These are phyloP conservation scores for Phyllostomus hastatus DNA, from an alignment of 2,113 vertebrate genomes.

Conservation along the genomic window DNA sequence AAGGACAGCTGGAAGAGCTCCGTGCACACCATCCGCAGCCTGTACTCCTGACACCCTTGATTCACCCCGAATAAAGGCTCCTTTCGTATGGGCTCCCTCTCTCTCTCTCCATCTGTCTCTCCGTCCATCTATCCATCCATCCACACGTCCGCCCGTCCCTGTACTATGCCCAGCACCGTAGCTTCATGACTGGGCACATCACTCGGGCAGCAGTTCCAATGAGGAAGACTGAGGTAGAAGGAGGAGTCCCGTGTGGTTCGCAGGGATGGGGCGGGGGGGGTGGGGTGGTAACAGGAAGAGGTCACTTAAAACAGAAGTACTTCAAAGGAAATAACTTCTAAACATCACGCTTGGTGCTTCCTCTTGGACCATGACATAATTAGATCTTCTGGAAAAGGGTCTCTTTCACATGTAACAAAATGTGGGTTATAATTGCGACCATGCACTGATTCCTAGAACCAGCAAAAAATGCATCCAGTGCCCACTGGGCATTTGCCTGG, in stretches of 20 bases:
- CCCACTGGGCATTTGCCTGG: neutral
- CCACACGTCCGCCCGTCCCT: neutral
- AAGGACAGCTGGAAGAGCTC: constrained; percentile 62
- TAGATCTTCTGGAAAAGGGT: neutral
- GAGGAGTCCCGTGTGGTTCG: neutral
- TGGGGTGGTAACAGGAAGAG: neutral
- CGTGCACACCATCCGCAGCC: constrained; percentile 19
- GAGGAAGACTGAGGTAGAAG: neutral
- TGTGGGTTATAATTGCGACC: neutral
- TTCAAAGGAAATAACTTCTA: neutral
- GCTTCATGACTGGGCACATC: neutral
- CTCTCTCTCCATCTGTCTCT: neutral
- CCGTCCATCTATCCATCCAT: neutral
- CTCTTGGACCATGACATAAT: neutral
- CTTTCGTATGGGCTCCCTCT: neutral
- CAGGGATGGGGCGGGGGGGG: neutral
- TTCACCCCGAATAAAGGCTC: constrained; percentile 11
- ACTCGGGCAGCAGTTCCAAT: neutral
- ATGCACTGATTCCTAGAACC: neutral
- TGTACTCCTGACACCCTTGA: neutral
- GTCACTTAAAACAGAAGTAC: neutral
- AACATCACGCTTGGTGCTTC: neutral
- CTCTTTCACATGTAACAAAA: neutral
- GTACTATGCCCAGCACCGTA: neutral
- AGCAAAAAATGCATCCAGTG: neutral